These are phyloP conservation scores for Cyclophora punctaria DNA, from an alignment of 2,888 invertebrate species.

Conservation along the genomic window DNA sequence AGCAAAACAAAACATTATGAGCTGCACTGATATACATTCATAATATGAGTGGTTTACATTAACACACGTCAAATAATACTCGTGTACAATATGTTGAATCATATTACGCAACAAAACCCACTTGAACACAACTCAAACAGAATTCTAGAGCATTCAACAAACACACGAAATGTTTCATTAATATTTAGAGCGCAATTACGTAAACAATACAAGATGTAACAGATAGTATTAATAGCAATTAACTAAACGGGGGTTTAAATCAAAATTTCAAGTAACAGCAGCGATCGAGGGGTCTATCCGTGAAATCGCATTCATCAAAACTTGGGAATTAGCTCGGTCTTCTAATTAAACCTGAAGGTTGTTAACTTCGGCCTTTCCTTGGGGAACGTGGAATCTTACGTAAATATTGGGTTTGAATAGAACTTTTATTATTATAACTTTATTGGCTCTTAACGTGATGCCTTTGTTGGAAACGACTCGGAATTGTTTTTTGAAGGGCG, in stretches of 20 bases:
- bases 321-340: conserved; percentile 64
- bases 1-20: too few species aligned
- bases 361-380: conserved; percentile 45
- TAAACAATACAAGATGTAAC: conserved; percentile 12
- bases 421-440: conserved; percentile 58
- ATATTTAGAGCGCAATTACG: conserved; percentile 13
- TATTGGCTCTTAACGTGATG: conserved; percentile 43
- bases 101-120: too few species aligned
- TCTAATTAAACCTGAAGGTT: conserved; percentile 69
- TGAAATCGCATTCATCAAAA: conserved; percentile 72
- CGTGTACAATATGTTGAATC: too few species aligned
- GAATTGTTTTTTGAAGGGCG: conserved; percentile 8
- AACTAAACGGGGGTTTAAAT: conserved; percentile 52
- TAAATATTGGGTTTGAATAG: conserved; percentile 63
- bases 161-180: conserved; percentile 7
- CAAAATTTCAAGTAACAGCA: conserved; percentile 62
- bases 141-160: too few species aligned
- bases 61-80: too few species aligned
- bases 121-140: too few species aligned
- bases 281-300: conserved; percentile 42
- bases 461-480: conserved; percentile 13
- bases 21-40: too few species aligned
- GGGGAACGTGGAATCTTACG: conserved; percentile 43
- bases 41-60: too few species aligned
- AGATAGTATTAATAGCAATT: conserved; percentile 45